These are phyloP conservation scores for Philereme vetulata DNA, from an alignment of 2,888 invertebrate species.

Conservation along the genomic window DNA sequence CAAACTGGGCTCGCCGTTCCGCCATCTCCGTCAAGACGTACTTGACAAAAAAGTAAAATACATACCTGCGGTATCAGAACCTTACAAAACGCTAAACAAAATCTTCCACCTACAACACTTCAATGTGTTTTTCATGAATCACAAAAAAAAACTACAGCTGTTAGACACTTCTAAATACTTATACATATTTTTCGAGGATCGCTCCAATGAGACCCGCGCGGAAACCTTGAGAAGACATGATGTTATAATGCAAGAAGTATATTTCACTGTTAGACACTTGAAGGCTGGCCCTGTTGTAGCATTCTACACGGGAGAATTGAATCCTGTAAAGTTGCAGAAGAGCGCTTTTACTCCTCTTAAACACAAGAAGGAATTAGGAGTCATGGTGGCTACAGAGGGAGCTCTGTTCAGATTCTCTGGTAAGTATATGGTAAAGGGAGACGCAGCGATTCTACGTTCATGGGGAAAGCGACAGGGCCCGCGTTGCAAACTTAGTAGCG, in stretches of 20 bases:
- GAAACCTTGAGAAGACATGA: conserved; percentile 58
- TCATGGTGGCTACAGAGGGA: conserved; percentile 49
- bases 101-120: conserved; percentile 42
- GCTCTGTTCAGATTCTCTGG: conserved; percentile 60
- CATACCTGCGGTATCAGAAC: conserved; percentile 56
- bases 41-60: conserved; percentile 51
- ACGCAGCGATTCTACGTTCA: no score
- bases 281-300: conserved; percentile 53
- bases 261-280: conserved; percentile 41
- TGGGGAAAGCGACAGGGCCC: no score
- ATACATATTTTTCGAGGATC: conserved; percentile 61
- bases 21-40: conserved; percentile 47
- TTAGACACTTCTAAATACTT: conserved; percentile 49
- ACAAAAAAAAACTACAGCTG: conserved; percentile 43
- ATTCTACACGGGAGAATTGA: conserved; percentile 65
- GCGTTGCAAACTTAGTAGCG: no score
- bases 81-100: conserved; percentile 48
- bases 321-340: conserved; percentile 48
- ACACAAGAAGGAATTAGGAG: conserved; percentile 38
- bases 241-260: conserved; percentile 54
- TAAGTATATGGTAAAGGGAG: conserved; percentile 30
- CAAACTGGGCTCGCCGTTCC: conserved; percentile 53
- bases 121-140: conserved; percentile 50
- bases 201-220: conserved; percentile 42
- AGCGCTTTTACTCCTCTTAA: conserved; percentile 35